Evolutionary conservation across 2,113 vertebrate genomes (phyloP).

Genomic region (Symphodus melops): DNA sequence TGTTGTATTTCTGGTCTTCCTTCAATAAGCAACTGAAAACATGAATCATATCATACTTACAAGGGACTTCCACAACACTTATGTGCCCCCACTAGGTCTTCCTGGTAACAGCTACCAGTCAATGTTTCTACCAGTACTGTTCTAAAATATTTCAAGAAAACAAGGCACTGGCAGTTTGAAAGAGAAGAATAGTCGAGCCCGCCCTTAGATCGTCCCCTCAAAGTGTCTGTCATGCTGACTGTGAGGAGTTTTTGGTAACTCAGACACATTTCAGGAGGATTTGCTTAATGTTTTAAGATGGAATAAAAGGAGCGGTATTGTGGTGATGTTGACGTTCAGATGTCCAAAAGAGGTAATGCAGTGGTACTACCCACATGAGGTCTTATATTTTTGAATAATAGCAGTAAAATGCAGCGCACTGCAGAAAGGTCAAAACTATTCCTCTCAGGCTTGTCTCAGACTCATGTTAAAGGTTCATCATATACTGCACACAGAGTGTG

Average conservation of each 20-base stretch:
- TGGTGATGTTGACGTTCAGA: constrained; percentile 2
- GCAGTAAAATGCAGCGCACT: constrained; percentile 26
- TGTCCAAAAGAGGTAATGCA: constrained; percentile 46
- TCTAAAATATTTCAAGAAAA: constrained; percentile 41
- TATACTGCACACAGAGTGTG: constrained; percentile 3
- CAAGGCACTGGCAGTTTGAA: constrained; percentile 71
- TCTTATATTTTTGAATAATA: constrained; percentile 29
- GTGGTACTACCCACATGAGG: constrained; percentile 45
- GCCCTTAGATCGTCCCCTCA: constrained; percentile 28
- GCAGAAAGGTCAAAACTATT: constrained; percentile 36
- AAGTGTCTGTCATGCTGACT: constrained; percentile 61
- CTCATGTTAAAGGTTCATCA: constrained; percentile 20
- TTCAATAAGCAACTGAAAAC: constrained; percentile 1
- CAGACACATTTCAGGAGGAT: constrained; percentile 8
- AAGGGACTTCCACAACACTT: constrained; percentile 47
- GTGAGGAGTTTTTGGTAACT: constrained; percentile 14
- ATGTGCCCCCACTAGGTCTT: constrained; percentile 42
- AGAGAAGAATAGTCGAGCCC: constrained; percentile 41
- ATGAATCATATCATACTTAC: constrained; percentile 46
- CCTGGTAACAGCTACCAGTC: neutral
- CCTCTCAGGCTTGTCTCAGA: constrained; percentile 36
- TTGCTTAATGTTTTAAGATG: constrained; percentile 3
- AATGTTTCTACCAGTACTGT: constrained; percentile 27
- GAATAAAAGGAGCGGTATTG: neutral
- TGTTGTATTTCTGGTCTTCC: neutral